These are phyloP conservation scores for Epinephelus awoara DNA, from an alignment of 2,797 vertebrate species.

Conservation along the genomic window DNA sequence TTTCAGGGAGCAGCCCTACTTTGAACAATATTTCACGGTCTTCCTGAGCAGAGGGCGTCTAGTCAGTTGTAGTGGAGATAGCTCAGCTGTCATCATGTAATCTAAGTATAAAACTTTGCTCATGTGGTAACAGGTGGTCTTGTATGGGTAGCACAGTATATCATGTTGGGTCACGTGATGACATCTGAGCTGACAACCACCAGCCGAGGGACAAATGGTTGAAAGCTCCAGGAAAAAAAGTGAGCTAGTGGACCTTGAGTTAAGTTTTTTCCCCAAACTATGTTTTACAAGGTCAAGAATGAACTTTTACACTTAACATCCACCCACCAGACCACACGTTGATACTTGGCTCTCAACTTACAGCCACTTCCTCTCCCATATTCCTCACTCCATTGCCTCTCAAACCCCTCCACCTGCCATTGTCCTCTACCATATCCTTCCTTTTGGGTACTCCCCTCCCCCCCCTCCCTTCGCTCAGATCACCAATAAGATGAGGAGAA, in stretches of 20 bases:
- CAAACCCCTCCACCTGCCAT: slow-evolving; percentile 5
- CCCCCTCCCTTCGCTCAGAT: slow-evolving; percentile 28
- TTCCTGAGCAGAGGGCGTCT: not conserved
- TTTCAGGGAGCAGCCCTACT: too few relatives aligned
- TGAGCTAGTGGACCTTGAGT: not conserved
- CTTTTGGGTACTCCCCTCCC: slow-evolving; percentile 11
- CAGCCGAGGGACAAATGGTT: not conserved
- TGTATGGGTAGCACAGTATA: not conserved
- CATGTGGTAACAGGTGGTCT: not conserved
- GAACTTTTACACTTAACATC: slow-evolving; percentile 5
- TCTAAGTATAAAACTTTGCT: not conserved
- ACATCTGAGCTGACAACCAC: not conserved
- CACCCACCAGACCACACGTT: not conserved
- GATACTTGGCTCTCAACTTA: slow-evolving; percentile 3
- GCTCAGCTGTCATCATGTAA: not conserved
- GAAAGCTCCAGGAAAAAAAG: not conserved
- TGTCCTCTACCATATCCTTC: slow-evolving; percentile 9
- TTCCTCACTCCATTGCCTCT: slow-evolving; percentile 16
- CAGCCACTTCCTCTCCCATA: slow-evolving; percentile 8
- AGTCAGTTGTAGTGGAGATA: not conserved
- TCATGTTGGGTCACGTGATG: slow-evolving; percentile 2
- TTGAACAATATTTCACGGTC: not conserved
- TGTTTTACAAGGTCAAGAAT: slow-evolving; percentile 10
- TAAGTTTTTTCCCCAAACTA: not conserved
- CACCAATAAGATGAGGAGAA: slow-evolving; percentile 38